A percentile compares a stretch with the other conserved stretches of the same genome.
Evolutionary conservation across 2,888 invertebrate genomes (phyloP).

Genomic region (Pollenia labialis): DNA sequence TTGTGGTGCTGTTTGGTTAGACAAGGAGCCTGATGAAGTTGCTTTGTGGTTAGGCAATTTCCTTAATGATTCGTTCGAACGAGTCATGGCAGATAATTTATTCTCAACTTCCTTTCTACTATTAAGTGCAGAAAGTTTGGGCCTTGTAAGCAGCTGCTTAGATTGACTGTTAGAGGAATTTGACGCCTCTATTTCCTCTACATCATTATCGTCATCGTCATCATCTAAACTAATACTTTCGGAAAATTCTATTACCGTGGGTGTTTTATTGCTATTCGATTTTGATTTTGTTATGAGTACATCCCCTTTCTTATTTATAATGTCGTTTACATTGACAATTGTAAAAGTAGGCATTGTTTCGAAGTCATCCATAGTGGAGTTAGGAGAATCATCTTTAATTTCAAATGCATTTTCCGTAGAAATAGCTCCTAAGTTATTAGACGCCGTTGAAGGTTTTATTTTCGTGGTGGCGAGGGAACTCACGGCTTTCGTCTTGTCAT

Average conservation of each 20-base stretch:
- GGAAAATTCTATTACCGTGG: slow-evolving; percentile 57
- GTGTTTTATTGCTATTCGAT: slow-evolving; percentile 36
- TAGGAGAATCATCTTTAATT: slow-evolving; percentile 68
- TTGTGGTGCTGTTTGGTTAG: slow-evolving; percentile 53
- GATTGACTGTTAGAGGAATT: not conserved
- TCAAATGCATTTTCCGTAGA: slow-evolving; percentile 33
- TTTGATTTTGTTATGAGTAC: slow-evolving; percentile 78
- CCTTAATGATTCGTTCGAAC: slow-evolving; percentile 57
- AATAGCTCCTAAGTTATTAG: not conserved
- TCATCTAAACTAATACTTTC: slow-evolving; percentile 70
- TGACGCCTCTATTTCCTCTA: not conserved
- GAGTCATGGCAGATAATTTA: slow-evolving; percentile 63
- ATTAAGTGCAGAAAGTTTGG: slow-evolving; percentile 34
- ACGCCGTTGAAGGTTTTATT: slow-evolving; percentile 14
- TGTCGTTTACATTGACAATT: slow-evolving; percentile 84
- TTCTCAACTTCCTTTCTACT: slow-evolving; percentile 64
- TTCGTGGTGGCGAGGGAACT: slow-evolving; percentile 49
- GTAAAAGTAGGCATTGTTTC: slow-evolving; percentile 83
- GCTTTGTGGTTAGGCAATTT: not conserved
- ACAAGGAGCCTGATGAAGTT: not conserved
- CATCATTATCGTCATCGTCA: slow-evolving; percentile 61
- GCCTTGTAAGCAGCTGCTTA: slow-evolving; percentile 37
- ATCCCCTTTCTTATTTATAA: slow-evolving; percentile 83
- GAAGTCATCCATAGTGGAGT: slow-evolving; percentile 79
- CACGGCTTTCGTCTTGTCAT: slow-evolving; percentile 36